These are phyloP conservation scores for Tapera naevia DNA, from an alignment of 2,797 vertebrate species.

Conservation along the genomic window DNA sequence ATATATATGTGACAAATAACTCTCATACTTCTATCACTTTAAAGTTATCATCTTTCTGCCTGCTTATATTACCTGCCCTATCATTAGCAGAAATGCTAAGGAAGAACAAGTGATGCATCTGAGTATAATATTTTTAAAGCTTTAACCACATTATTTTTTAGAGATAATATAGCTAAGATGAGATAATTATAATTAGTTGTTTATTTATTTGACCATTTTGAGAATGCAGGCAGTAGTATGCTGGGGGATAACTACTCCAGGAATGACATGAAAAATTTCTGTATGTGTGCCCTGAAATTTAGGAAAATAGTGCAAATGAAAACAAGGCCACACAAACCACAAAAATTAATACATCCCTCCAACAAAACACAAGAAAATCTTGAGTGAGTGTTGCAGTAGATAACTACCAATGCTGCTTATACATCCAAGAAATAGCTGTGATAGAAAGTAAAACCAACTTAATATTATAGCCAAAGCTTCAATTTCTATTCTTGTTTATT, in stretches of 20 bases:
- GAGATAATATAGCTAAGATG: not conserved
- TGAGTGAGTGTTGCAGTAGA: not conserved
- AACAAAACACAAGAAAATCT: not conserved
- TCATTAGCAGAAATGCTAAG: not conserved
- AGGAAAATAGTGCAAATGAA: not conserved
- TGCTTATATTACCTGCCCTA: not conserved
- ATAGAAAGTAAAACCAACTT: not conserved
- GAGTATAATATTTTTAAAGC: not conserved
- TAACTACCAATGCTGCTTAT: not conserved
- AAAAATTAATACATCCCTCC: not conserved
- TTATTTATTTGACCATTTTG: not conserved
- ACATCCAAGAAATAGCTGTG: not conserved
- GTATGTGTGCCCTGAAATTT: not conserved
- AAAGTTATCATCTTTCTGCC: not conserved
- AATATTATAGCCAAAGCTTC: not conserved
- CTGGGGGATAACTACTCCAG: not conserved
- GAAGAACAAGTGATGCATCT: not conserved
- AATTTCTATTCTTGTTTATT: constrained; percentile 48
- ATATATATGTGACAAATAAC: not conserved
- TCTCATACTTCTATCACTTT: not conserved
- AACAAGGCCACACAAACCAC: not conserved
- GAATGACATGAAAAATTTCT: not conserved
- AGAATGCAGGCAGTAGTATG: not conserved
- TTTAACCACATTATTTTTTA: not conserved
- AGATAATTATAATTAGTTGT: not conserved